phyloP scores from a whole-genome alignment of 2,888 invertebrate species.

The Melieria picta region DNA sequence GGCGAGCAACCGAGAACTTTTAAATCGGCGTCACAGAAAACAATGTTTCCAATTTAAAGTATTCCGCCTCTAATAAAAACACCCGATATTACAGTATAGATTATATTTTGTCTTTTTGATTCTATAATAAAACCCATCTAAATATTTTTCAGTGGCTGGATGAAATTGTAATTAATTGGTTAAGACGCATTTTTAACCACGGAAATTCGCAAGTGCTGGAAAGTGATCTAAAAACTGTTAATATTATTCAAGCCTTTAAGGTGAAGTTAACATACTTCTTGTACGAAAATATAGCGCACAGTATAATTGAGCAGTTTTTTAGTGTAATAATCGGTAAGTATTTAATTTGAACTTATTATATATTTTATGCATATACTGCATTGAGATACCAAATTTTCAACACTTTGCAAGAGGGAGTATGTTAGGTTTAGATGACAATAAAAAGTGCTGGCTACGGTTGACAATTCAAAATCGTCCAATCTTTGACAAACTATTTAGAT shows the following conservation, averaged over 20 bases:
- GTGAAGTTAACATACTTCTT: constrained; percentile 83
- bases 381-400: too few species aligned
- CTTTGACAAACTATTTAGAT: too few species aligned
- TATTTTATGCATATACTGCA: too few species aligned
- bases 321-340: constrained; percentile 86
- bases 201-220: constrained; percentile 72
- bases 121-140: neutral
- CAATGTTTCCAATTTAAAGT: too few species aligned
- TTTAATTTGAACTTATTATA: constrained; percentile 32
- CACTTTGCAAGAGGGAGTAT: too few species aligned
- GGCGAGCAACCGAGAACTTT: too few species aligned
- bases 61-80: too few species aligned
- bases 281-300: constrained; percentile 88
- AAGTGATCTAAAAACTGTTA: constrained; percentile 69
- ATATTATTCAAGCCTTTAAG: constrained; percentile 75
- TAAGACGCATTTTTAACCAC: constrained; percentile 81
- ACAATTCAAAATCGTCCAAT: too few species aligned
- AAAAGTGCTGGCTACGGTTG: too few species aligned
- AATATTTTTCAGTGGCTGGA: constrained; percentile 79
- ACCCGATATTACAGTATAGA: too few species aligned
- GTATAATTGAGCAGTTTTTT: constrained; percentile 91
- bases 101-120: neutral
- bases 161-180: constrained; percentile 86
- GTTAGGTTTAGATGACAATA: too few species aligned
- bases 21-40: too few species aligned